Conservation (phyloP, 2,113 vertebrate genomes). For the Raphicerus campestris region DNA sequence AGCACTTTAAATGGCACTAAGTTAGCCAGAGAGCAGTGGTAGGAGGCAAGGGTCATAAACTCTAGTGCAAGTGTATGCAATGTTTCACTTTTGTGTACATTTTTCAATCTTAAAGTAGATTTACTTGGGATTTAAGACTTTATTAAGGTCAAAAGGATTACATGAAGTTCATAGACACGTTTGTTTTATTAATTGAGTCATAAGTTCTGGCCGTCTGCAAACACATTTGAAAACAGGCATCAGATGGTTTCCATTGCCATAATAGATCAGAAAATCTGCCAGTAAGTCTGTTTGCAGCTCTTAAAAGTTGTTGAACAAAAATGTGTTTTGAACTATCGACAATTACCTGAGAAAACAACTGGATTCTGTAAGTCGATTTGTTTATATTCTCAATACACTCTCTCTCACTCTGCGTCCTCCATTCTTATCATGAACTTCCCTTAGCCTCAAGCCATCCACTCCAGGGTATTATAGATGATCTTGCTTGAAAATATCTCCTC, state of each 20-base stretch:
- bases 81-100: constrained; percentile 56
- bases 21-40: constrained; percentile 31
- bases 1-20: constrained; percentile 64
- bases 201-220: constrained; percentile 76
- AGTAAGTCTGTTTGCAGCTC: constrained; percentile 81
- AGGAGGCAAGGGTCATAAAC: constrained; percentile 65
- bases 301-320: constrained; percentile 79
- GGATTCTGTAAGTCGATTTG: constrained; percentile 60
- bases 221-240: constrained; percentile 77
- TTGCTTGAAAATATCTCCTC: neutral
- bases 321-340: constrained; percentile 75
- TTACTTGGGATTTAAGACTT: constrained; percentile 72
- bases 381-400: constrained; percentile 28
- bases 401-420: neutral
- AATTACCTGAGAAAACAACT: constrained; percentile 73
- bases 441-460: neutral
- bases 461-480: neutral
- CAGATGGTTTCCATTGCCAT: constrained; percentile 82
- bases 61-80: constrained; percentile 1
- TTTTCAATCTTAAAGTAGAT: constrained; percentile 70
- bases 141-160: constrained; percentile 77
- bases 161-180: constrained; percentile 72
- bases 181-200: constrained; percentile 84
- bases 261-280: constrained; percentile 79
- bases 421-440: neutral